A percentile compares a stretch with the other conserved stretches of the same genome.
Conservation (phyloP, 2,888 invertebrate species). For the Lacanobia oleracea region DNA sequence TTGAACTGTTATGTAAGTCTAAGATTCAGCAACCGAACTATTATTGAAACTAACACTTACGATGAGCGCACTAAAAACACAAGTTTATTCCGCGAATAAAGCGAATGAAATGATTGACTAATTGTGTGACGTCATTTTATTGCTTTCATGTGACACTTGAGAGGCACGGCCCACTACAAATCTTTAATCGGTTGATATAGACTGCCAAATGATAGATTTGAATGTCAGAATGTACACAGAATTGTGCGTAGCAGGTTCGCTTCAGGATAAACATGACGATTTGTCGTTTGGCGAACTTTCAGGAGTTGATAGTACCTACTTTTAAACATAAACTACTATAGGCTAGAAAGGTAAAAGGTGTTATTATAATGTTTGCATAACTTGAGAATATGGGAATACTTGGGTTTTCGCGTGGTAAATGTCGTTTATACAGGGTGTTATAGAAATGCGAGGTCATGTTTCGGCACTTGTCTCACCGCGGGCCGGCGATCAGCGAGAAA, state of each 20-base stretch:
- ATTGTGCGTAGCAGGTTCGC: slow-evolving; percentile 36
- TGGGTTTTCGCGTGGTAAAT: too few relatives aligned
- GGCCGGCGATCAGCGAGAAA: too few relatives aligned
- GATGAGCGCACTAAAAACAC: too few relatives aligned
- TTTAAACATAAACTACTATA: background rate
- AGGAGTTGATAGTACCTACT: background rate
- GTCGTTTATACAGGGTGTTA: too few relatives aligned
- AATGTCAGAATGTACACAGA: slow-evolving; percentile 11
- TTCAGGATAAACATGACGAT: slow-evolving; percentile 4
- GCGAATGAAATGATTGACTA: slow-evolving; percentile 45
- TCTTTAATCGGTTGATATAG: slow-evolving; percentile 52
- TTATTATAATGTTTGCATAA: too few relatives aligned
- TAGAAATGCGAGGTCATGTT: too few relatives aligned
- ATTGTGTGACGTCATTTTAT: slow-evolving; percentile 52
- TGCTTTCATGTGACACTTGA: slow-evolving; percentile 55
- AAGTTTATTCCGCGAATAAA: slow-evolving; percentile 35
- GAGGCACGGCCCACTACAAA: slow-evolving; percentile 32
- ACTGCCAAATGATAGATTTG: slow-evolving; percentile 44
- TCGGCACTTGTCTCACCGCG: too few relatives aligned
- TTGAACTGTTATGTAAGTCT: too few relatives aligned
- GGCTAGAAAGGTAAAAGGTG: too few relatives aligned
- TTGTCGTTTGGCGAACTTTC: background rate
- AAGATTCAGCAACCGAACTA: too few relatives aligned
- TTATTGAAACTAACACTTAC: background rate
- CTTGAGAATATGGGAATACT: too few relatives aligned